Evolutionary conservation across 2,797 vertebrate species (phyloP), one percentile per base, ranked within the genome.

Genomic region (Hoplostethus atlanticus): DNA sequence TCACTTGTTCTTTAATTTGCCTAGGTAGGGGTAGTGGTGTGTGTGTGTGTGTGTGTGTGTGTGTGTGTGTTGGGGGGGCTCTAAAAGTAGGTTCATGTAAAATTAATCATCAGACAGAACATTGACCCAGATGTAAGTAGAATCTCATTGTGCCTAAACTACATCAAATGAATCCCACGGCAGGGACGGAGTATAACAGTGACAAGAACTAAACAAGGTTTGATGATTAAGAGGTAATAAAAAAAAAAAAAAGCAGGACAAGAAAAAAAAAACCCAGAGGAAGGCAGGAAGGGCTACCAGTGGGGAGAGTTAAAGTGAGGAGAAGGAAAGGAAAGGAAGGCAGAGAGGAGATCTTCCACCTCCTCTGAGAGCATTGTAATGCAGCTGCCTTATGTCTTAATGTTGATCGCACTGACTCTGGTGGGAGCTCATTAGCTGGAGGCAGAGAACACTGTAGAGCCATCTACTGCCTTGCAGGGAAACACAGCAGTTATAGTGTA

Each of bases 381-480:
- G 72, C 85, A 79, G 82, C 84, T 81, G 85, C 81, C 79, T 87
- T 85, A 90, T 82, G 89, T 92, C 84, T 91, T 84, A 88, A 90
- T 90, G 90, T 81, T 87, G 86, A 89, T 87, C 86, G 79, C 57
- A 40, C 64, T 48, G 75, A 79, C 83, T 92, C 91, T 88, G 71
- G 81, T 82, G 91, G 90, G 90, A 92, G 71, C 91, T 94, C 87
- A 92, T 94, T 94, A 93, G 86, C 87, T 90, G 52, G 15, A 80
- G 69, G 78, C 88, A 79, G 71, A 79, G 72, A 74, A 80, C 76
- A 65, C 58, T 84, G 67, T 75, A 85, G 77, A 81, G 59, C 50
- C 74, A 76, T 83, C 72, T 82, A 77, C 73, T 52, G 70, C 86
- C 77, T 84, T 76, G 71, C 60, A 65, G 73, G 71, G 70, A 83